These are phyloP conservation scores for Gobio occitaniae DNA, from an alignment of 2,797 vertebrate genomes.

Conservation along the genomic window DNA sequence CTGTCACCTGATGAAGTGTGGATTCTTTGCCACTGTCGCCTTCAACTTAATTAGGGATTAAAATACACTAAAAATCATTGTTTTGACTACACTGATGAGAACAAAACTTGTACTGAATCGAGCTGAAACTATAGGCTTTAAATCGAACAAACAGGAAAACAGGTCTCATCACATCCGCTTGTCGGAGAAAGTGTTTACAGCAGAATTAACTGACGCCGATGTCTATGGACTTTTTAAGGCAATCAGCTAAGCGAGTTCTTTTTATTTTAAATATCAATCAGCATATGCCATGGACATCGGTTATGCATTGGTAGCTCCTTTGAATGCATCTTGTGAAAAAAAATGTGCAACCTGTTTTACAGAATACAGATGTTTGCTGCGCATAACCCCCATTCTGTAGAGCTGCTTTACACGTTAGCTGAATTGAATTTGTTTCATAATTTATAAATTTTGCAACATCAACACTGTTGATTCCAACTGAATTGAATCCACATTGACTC, in stretches of 20 bases:
- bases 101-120: background rate
- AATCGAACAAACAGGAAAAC: background rate
- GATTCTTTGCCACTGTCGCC: background rate
- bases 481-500: background rate
- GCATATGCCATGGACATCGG: background rate
- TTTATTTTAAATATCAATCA: background rate
- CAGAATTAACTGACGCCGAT: background rate
- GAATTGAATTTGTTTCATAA: background rate
- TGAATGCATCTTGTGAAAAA: background rate
- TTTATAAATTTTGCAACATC: background rate
- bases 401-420: background rate
- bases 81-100: background rate
- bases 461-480: background rate
- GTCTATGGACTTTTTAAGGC: background rate
- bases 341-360: background rate
- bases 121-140: background rate
- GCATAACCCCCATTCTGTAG: background rate
- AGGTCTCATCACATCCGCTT: background rate
- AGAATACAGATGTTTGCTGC: background rate
- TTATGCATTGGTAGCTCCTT: background rate
- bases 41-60: background rate
- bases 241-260: background rate
- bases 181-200: background rate
- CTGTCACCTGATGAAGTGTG: background rate
- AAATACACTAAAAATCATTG: background rate